Conservation (phyloP, 2,113 vertebrate species). For the Passer domesticus region DNA sequence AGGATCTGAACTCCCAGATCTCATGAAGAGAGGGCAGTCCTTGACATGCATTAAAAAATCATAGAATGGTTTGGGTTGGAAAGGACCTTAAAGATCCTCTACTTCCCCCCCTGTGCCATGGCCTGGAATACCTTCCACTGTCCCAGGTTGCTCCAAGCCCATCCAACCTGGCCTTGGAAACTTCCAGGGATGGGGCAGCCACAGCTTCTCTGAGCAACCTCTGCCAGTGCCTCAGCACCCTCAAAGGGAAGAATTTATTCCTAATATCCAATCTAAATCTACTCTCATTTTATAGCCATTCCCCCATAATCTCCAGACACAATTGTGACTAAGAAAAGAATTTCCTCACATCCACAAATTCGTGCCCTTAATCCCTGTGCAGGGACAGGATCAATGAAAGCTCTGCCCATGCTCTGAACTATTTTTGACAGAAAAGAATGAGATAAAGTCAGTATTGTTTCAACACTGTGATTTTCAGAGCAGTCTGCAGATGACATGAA, state of each 20-base stretch:
- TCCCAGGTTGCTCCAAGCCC: background rate
- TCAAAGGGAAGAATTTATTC: background rate
- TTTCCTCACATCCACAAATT: background rate
- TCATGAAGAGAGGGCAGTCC: background rate
- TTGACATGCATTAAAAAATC: background rate
- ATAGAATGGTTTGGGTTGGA: background rate
- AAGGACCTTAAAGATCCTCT: background rate
- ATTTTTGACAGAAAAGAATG: background rate
- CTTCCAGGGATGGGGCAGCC: background rate
- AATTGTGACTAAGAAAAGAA: background rate
- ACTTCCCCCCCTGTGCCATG: fast-evolving
- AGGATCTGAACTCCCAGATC: background rate
- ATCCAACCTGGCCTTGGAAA: fast-evolving
- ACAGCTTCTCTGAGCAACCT: background rate
- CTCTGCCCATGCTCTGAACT: background rate
- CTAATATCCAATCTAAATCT: background rate
- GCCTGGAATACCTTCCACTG: background rate
- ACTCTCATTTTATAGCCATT: background rate
- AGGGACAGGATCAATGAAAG: background rate
- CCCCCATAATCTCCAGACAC: background rate
- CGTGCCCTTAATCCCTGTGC: fast-evolving
- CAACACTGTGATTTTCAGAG: background rate
- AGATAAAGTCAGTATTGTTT: background rate
- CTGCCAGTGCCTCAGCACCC: background rate
- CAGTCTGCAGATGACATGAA: background rate